A percentile compares a stretch with the other conserved stretches of the same genome.
Conservation (phyloP, 2,888 invertebrate species). For the Drosophila fungiperda region DNA sequence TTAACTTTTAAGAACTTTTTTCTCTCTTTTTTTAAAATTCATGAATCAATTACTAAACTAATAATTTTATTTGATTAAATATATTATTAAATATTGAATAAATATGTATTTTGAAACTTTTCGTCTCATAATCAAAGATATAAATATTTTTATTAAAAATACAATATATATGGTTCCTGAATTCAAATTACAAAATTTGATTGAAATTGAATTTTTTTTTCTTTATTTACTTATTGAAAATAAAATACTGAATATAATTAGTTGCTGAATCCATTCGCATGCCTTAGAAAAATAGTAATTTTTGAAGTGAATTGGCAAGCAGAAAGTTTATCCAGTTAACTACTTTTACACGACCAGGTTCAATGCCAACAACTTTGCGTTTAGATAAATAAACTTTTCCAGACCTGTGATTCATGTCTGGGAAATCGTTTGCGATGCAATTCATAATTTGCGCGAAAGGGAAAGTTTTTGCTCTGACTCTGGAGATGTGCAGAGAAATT, state of each 20-base stretch:
- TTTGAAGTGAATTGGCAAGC: background rate
- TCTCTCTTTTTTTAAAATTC: too few relatives aligned
- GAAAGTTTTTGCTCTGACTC: constrained; percentile 44
- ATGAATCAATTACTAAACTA: too few relatives aligned
- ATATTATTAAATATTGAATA: background rate
- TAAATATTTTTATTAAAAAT: background rate
- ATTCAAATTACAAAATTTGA: background rate
- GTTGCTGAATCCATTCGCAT: background rate
- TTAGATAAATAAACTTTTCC: constrained; percentile 23
- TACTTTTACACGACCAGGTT: background rate
- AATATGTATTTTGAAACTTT: background rate
- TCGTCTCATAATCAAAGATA: background rate
- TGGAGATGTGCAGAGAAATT: constrained; percentile 52
- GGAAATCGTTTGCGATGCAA: constrained; percentile 40
- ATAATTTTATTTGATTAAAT: too few relatives aligned
- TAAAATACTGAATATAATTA: background rate
- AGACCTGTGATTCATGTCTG: constrained; percentile 19
- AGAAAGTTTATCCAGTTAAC: background rate
- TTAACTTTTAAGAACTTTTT: background rate
- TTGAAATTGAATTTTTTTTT: fast-evolving
- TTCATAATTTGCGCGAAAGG: constrained; percentile 58
- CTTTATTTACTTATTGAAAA: background rate
- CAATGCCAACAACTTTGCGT: background rate
- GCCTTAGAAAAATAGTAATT: background rate
- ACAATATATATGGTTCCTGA: background rate